phyloP scores from a whole-genome alignment of 2,797 vertebrate species.

The Melanotaenia maccullochi region DNA sequence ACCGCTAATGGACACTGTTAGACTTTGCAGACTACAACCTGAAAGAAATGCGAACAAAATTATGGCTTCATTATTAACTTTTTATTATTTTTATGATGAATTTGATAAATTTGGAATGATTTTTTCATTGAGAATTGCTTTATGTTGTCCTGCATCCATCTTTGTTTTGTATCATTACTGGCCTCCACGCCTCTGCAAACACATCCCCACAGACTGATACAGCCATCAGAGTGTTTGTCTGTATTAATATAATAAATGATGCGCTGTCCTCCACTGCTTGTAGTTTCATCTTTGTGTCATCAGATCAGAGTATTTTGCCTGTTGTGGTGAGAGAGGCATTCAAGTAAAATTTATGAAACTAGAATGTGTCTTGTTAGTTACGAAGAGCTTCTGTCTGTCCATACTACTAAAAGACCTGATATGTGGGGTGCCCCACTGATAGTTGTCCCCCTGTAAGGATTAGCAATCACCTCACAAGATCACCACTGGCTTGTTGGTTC shows the following conservation, averaged over 20 bases:
- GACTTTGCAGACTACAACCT: too few species aligned
- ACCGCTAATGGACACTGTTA: too few species aligned
- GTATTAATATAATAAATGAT: background rate
- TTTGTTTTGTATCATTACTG: background rate
- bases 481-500: background rate
- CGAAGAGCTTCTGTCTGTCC: background rate
- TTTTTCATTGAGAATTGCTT: background rate
- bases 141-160: background rate
- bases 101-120: background rate
- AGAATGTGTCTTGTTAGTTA: background rate
- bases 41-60: too few species aligned
- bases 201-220: background rate
- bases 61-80: too few species aligned
- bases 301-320: background rate
- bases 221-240: background rate
- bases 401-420: background rate
- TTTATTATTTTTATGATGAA: background rate
- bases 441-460: background rate
- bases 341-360: too few species aligned
- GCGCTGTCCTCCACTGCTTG: background rate
- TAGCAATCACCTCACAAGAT: background rate
- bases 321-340: background rate
- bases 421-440: background rate
- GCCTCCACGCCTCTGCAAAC: background rate
- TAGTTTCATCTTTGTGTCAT: background rate